phyloP scores from a whole-genome alignment of 2,797 vertebrate species.

The Pelodytes ibericus region DNA sequence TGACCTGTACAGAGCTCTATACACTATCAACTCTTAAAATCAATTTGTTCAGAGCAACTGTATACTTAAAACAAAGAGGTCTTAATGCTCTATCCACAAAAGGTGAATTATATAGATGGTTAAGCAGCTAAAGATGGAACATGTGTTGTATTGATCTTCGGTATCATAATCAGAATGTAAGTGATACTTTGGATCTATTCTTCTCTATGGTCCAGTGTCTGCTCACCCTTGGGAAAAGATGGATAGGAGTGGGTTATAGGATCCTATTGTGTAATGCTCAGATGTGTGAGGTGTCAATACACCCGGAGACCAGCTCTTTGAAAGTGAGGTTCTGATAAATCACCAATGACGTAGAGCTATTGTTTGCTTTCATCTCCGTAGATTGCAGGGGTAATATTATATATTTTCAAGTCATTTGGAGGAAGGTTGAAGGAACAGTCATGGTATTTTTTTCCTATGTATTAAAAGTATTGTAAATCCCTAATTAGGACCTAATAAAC shows the following conservation, averaged over 20 bases:
- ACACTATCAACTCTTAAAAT: background rate
- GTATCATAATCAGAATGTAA: slow-evolving; percentile 11
- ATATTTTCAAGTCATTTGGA: too few relatives aligned
- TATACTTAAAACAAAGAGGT: background rate
- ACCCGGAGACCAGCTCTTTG: background rate
- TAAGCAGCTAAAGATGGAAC: slow-evolving; percentile 14
- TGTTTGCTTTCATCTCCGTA: slow-evolving; percentile 6
- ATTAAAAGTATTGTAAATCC: too few relatives aligned
- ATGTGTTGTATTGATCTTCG: slow-evolving; percentile 25
- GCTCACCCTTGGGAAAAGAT: slow-evolving; percentile 1
- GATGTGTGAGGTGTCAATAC: slow-evolving; percentile 31
- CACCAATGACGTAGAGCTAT: background rate
- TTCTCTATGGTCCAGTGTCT: slow-evolving; percentile 22
- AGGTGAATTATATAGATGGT: slow-evolving; percentile 18
- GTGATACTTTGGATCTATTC: slow-evolving; percentile 26
- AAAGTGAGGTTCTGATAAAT: slow-evolving; percentile 37
- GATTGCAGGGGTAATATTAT: background rate
- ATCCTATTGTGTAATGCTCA: slow-evolving; percentile 31
- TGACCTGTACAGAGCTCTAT: background rate
- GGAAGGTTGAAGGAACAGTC: too few relatives aligned
- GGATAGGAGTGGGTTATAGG: slow-evolving; percentile 23
- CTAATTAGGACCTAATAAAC: too few relatives aligned
- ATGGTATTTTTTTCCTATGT: too few relatives aligned
- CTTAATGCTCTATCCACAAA: background rate
- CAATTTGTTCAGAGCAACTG: background rate